Evolutionary conservation across 1,140 invertebrate genomes (phyloP).

Genomic region (Callitettix versicolor): DNA sequence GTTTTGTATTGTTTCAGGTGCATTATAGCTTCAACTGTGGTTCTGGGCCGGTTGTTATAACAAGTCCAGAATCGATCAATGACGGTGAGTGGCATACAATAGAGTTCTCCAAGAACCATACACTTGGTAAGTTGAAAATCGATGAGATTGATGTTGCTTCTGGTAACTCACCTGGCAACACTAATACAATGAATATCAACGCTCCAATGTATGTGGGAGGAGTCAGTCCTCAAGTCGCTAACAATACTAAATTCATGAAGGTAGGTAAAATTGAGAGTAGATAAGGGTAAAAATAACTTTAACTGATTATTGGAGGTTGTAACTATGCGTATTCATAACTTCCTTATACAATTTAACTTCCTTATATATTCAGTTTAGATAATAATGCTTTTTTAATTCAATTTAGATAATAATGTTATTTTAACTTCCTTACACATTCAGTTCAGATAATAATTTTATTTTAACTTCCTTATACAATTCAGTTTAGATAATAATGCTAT

Average conservation of each 20-base stretch:
- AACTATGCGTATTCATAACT: too few relatives aligned
- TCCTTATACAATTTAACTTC: too few relatives aligned
- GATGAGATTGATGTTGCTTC: conserved; percentile 47
- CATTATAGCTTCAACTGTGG: conserved; percentile 64
- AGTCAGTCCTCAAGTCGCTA: conserved; percentile 12
- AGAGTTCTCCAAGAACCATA: conserved; percentile 43
- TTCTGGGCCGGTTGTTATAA: conserved; percentile 48
- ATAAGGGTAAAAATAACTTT: too few relatives aligned
- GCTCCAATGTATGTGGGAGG: conserved; percentile 72
- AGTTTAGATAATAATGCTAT: too few relatives aligned
- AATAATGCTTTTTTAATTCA: too few relatives aligned
- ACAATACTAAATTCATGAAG: conserved; percentile 9
- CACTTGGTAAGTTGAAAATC: conserved; percentile 51
- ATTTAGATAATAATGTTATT: too few relatives aligned
- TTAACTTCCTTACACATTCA: too few relatives aligned
- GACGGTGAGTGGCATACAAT: conserved; percentile 83
- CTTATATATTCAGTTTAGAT: too few relatives aligned
- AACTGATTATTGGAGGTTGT: too few relatives aligned
- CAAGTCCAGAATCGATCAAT: conserved; percentile 47
- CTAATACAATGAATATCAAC: conserved; percentile 46
- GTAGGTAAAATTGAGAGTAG: too few relatives aligned
- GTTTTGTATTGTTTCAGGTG: conserved; percentile 36
- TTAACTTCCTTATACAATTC: too few relatives aligned
- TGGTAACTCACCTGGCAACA: conserved; percentile 41
- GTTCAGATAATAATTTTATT: too few relatives aligned